Percentiles rank a stretch among this genome's conserved stretches.
These are phyloP conservation scores for Chromoteleia sp. DNA, from an alignment of 2,888 invertebrate species.

Conservation along the genomic window DNA sequence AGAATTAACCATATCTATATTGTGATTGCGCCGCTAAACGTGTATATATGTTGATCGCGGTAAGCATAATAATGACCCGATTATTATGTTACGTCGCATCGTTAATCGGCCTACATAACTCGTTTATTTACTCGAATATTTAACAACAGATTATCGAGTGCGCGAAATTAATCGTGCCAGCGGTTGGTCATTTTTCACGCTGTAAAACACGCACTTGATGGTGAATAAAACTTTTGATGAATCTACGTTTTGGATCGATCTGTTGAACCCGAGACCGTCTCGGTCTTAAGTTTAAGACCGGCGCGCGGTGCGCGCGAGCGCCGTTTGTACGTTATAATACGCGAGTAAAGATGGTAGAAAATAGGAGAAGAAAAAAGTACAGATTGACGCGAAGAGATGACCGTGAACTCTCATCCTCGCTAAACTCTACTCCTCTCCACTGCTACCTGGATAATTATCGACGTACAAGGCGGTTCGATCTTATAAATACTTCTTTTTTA, in stretches of 20 bases:
- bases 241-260: conserved; percentile 9
- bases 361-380: conserved; percentile 58
- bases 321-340: conserved; percentile 31
- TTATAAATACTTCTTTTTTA: conserved; percentile 28
- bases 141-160: conserved; percentile 16
- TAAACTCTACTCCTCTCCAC: conserved; percentile 58
- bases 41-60: conserved; percentile 46
- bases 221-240: conserved; percentile 37
- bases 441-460: conserved; percentile 59
- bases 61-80: conserved; percentile 33
- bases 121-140: conserved; percentile 35
- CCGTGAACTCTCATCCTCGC: conserved; percentile 66
- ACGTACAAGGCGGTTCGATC: conserved; percentile 39
- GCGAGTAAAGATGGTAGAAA: conserved; percentile 52
- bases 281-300: neutral
- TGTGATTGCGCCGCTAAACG: conserved; percentile 39
- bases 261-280: neutral
- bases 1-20: conserved; percentile 41
- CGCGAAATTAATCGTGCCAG: conserved; percentile 3
- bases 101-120: conserved; percentile 32
- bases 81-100: conserved; percentile 43
- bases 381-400: conserved; percentile 58
- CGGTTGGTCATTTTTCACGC: conserved; percentile 18
- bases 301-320: neutral
- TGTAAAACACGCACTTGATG: conserved; percentile 25